Evolutionary conservation across 2,888 invertebrate genomes (phyloP).

Genomic region (Tryphoninae sp.): DNA sequence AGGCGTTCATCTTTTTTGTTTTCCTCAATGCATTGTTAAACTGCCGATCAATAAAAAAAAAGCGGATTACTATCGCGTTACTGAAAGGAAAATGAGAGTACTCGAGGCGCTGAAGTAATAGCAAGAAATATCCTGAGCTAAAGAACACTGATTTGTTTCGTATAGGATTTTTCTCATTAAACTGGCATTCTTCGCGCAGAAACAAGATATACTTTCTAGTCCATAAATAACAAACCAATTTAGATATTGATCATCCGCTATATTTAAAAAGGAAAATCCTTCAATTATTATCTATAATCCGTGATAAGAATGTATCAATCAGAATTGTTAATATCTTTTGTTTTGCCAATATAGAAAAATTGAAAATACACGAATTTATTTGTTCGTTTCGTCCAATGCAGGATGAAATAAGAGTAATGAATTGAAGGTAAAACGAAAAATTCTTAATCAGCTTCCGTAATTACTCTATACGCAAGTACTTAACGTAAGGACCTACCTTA

Average conservation of each 20-base stretch:
- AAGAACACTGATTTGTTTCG: neutral
- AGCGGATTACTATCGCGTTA: neutral
- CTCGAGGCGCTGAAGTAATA: neutral
- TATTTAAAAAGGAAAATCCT: neutral
- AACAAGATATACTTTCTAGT: neutral
- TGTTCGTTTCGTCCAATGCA: too few relatives aligned
- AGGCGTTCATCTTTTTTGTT: neutral
- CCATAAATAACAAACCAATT: neutral
- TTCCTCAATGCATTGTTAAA: neutral
- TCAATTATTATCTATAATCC: neutral
- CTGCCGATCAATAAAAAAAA: neutral
- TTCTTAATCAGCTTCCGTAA: neutral
- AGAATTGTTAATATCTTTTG: too few relatives aligned
- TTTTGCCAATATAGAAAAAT: too few relatives aligned
- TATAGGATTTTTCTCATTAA: neutral
- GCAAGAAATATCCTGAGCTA: neutral
- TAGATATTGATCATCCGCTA: neutral
- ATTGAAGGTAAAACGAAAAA: neutral
- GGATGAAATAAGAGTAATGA: too few relatives aligned
- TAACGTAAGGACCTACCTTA: neutral
- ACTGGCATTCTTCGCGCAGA: neutral
- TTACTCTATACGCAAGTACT: neutral
- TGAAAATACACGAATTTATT: too few relatives aligned
- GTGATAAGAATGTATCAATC: neutral
- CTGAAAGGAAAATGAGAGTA: neutral